Conservation (phyloP, 2,113 vertebrate genomes). For the Collichthys lucidus region DNA sequence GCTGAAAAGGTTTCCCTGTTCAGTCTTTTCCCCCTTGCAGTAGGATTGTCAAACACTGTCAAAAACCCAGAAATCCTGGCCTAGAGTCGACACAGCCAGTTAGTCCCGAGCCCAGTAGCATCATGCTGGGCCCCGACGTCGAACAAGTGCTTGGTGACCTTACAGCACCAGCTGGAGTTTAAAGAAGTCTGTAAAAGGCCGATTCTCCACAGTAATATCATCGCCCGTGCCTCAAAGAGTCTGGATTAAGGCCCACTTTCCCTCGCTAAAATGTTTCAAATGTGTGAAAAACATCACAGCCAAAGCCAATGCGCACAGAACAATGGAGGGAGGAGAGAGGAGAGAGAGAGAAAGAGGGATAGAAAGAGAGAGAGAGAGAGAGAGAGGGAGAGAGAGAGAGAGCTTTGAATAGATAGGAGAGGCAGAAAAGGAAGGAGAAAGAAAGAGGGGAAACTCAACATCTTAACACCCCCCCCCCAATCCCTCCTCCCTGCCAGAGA, state of each 20-base stretch:
- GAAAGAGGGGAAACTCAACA: constrained; percentile 48
- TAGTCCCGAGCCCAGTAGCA: constrained; percentile 52
- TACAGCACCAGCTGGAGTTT: constrained; percentile 70
- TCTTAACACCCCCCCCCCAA: constrained; percentile 47
- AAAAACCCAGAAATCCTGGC: constrained; percentile 46
- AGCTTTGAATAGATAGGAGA: constrained; percentile 12
- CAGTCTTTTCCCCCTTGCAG: constrained; percentile 23
- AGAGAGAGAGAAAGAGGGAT: constrained; percentile 2
- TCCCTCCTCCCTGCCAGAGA: constrained; percentile 54
- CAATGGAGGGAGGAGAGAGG: constrained; percentile 33
- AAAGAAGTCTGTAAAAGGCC: constrained; percentile 72
- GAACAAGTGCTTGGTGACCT: constrained; percentile 73
- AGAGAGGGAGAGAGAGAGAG: constrained; percentile 12
- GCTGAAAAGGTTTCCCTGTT: constrained; percentile 11
- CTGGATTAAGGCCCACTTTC: constrained; percentile 70
- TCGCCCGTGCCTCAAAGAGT: constrained; percentile 67
- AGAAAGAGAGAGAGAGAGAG: constrained; percentile 11
- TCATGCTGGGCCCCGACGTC: constrained; percentile 51
- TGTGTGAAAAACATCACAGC: constrained; percentile 69
- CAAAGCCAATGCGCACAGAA: constrained; percentile 46
- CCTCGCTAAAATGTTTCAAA: constrained; percentile 68
- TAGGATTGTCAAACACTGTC: constrained; percentile 8
- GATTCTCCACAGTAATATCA: constrained; percentile 72
- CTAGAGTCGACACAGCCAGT: constrained; percentile 57
- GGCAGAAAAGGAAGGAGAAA: constrained; percentile 41